Evolutionary conservation across 2,888 invertebrate species (phyloP).

Genomic region (Abrostola triplasia): DNA sequence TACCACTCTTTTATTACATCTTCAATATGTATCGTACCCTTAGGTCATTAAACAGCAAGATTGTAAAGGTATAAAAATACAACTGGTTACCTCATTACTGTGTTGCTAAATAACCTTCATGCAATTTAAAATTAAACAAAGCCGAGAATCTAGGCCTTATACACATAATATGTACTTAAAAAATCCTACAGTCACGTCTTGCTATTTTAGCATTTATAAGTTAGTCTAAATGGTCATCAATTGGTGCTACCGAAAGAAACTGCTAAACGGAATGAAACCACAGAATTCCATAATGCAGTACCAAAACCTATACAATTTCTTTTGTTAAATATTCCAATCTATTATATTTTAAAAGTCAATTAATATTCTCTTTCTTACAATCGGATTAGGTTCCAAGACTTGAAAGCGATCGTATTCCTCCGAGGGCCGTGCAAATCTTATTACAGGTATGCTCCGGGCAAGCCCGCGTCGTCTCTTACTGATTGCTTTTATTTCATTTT

Average conservation of each 20-base stretch:
- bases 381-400: constrained; percentile 66
- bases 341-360: constrained; percentile 49
- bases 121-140: constrained; percentile 36
- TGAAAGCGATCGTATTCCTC: constrained; percentile 58
- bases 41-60: constrained; percentile 6
- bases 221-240: constrained; percentile 17
- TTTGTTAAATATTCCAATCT: neutral
- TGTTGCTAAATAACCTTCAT: constrained; percentile 45
- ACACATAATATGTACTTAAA: constrained; percentile 6
- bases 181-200: constrained; percentile 25
- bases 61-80: constrained; percentile 19
- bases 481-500: constrained; percentile 60
- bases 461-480: constrained; percentile 40
- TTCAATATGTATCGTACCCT: too few relatives aligned
- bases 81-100: constrained; percentile 32
- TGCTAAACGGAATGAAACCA: too few relatives aligned
- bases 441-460: constrained; percentile 61
- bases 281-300: too few relatives aligned
- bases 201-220: constrained; percentile 13
- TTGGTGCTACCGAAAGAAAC: constrained; percentile 3
- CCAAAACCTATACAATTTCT: too few relatives aligned
- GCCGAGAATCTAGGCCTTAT: constrained; percentile 27
- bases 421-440: constrained; percentile 70
- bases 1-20: too few relatives aligned
- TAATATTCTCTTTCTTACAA: constrained; percentile 63